Evolutionary conservation across 2,797 vertebrate genomes (phyloP).

Genomic region (Sarcoramphus papa): DNA sequence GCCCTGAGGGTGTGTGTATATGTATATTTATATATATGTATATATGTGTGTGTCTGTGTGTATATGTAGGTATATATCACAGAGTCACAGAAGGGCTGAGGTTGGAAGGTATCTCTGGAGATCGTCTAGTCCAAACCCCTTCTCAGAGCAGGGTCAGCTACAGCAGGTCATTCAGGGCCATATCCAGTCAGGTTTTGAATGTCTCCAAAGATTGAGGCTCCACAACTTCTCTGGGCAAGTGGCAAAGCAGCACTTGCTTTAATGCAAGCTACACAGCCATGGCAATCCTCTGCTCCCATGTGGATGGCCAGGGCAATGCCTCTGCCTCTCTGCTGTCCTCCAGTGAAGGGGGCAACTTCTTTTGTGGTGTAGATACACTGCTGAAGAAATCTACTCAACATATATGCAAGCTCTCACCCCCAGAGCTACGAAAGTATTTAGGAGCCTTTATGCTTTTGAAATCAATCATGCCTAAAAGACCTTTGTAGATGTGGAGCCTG

Average conservation of each 20-base stretch:
- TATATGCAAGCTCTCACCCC: not conserved
- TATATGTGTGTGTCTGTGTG: fast-evolving
- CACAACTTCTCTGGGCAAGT: not conserved
- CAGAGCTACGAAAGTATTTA: not conserved
- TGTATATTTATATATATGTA: no score
- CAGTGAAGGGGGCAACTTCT: not conserved
- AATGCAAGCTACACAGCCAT: not conserved
- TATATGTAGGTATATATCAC: not conserved
- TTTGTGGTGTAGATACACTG: not conserved
- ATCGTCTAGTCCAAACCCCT: not conserved
- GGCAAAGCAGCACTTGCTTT: not conserved
- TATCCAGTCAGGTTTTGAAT: not conserved
- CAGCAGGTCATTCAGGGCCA: not conserved
- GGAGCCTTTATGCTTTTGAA: not conserved
- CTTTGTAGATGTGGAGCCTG: not conserved
- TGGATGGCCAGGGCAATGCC: not conserved
- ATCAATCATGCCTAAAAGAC: not conserved
- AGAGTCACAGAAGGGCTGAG: not conserved
- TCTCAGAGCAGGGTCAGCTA: not conserved
- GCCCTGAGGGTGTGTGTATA: not conserved
- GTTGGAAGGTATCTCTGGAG: not conserved
- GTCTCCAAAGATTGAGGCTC: not conserved
- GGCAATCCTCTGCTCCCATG: not conserved
- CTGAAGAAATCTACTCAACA: not conserved
- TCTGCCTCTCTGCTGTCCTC: not conserved